phyloP scores from a whole-genome alignment of 2,113 vertebrate species.

The Barbus barbus region DNA sequence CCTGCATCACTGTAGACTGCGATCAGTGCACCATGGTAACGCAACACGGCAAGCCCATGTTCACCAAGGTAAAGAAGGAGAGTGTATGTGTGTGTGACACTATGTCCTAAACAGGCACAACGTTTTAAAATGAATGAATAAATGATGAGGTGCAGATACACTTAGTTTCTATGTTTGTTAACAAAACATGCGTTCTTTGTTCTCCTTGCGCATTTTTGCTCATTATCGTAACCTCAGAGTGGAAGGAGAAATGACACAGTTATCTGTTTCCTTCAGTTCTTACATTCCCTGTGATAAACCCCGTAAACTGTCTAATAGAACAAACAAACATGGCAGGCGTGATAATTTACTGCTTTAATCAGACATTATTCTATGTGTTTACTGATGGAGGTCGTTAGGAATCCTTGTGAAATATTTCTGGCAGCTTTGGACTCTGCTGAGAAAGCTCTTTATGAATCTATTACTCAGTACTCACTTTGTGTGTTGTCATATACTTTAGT shows the following conservation, averaged over 20 bases:
- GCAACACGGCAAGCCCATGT: slow-evolving; percentile 98
- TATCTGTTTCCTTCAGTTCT: not conserved
- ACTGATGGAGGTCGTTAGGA: slow-evolving; percentile 43
- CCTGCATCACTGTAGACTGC: slow-evolving; percentile 97
- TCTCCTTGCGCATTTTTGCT: not conserved
- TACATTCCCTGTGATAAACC: slow-evolving; percentile 20
- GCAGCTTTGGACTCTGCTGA: slow-evolving; percentile 15
- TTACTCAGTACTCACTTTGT: not conserved
- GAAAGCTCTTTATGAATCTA: slow-evolving; percentile 13
- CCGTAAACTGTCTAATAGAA: slow-evolving; percentile 49
- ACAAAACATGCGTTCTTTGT: not conserved
- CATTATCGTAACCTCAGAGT: not conserved
- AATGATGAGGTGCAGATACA: not conserved
- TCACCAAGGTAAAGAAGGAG: slow-evolving; percentile 89
- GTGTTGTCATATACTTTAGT: not conserved
- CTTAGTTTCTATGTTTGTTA: not conserved
- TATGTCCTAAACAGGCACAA: not conserved
- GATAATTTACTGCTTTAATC: slow-evolving; percentile 43
- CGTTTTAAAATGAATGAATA: not conserved
- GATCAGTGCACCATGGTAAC: slow-evolving; percentile 99
- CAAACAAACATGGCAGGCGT: slow-evolving; percentile 45
- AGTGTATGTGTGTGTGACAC: not conserved
- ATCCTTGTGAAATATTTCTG: slow-evolving; percentile 31
- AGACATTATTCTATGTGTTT: slow-evolving; percentile 49
- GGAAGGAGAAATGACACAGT: not conserved